phyloP scores from a whole-genome alignment of 2,797 vertebrate genomes.

The Eospalax fontanierii region DNA sequence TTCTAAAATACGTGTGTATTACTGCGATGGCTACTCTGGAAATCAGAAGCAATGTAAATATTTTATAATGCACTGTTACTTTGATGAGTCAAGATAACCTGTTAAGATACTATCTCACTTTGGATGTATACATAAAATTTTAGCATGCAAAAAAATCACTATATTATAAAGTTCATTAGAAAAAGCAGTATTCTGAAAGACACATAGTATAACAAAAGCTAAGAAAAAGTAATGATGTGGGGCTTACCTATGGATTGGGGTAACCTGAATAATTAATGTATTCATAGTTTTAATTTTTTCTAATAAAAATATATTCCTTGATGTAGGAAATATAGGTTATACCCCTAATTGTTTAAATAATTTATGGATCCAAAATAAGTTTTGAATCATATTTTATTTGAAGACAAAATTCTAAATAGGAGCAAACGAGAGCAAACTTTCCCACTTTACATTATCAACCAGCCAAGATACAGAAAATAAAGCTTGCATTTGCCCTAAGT shows the following conservation, averaged over 20 bases:
- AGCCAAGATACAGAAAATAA: not conserved
- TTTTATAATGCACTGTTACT: not conserved
- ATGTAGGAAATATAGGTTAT: not conserved
- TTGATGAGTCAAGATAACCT: not conserved
- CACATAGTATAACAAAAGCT: not conserved
- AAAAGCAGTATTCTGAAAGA: not conserved
- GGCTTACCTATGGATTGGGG: not conserved
- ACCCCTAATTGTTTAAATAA: not conserved
- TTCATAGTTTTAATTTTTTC: not conserved
- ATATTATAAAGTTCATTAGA: not conserved
- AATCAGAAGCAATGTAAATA: not conserved
- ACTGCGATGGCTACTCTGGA: not conserved
- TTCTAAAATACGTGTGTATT: not conserved
- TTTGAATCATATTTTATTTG: not conserved
- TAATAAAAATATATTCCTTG: not conserved
- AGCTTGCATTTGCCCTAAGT: not conserved
- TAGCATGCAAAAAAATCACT: not conserved
- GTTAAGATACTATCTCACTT: not conserved
- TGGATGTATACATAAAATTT: constrained; percentile 3
- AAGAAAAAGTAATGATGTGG: not conserved
- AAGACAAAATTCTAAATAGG: not conserved
- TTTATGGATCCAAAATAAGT: not conserved
- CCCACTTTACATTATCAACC: not conserved
- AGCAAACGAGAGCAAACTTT: not conserved
- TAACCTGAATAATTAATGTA: not conserved